A percentile compares a stretch with the other conserved stretches of the same genome.
Conservation (phyloP, 2,888 invertebrate genomes). For the Drosophila incognita region DNA sequence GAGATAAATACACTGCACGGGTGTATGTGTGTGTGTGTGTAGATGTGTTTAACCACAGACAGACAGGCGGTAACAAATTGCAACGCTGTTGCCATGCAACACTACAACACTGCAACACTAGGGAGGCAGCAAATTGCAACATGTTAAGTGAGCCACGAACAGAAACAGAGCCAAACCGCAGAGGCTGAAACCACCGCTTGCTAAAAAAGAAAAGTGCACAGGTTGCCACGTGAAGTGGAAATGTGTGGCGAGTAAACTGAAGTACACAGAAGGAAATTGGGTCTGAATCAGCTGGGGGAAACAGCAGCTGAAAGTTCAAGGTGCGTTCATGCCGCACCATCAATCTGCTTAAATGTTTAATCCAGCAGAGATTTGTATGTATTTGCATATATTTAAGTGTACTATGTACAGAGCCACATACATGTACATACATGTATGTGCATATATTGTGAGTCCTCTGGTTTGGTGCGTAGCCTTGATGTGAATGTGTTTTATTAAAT, state of each 20-base stretch:
- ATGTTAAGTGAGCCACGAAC: slow-evolving; percentile 34
- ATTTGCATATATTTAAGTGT: slow-evolving; percentile 37
- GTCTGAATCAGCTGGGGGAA: background rate
- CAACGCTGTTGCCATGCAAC: slow-evolving; percentile 31
- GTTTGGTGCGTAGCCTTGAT: slow-evolving; percentile 29
- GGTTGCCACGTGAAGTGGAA: slow-evolving; percentile 50
- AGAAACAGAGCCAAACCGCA: slow-evolving; percentile 26
- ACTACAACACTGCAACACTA: background rate
- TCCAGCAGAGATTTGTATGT: slow-evolving; percentile 69
- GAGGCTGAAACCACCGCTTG: slow-evolving; percentile 33
- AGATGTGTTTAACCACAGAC: slow-evolving; percentile 57
- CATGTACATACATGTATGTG: slow-evolving; percentile 19
- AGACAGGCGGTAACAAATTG: slow-evolving; percentile 53
- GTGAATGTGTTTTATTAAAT: slow-evolving; percentile 56
- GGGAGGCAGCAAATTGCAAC: slow-evolving; percentile 23
- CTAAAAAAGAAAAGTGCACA: slow-evolving; percentile 30
- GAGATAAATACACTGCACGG: slow-evolving; percentile 29
- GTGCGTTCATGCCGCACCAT: slow-evolving; percentile 63
- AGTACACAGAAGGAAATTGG: background rate
- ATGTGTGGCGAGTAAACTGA: slow-evolving; percentile 34
- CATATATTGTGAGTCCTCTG: slow-evolving; percentile 16
- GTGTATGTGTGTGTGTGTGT: background rate
- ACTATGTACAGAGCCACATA: background rate
- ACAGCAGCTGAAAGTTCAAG: slow-evolving; percentile 65
- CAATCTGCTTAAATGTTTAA: slow-evolving; percentile 79